Conservation (phyloP, 1,140 invertebrate species). For the Sitobion miscanthi region DNA sequence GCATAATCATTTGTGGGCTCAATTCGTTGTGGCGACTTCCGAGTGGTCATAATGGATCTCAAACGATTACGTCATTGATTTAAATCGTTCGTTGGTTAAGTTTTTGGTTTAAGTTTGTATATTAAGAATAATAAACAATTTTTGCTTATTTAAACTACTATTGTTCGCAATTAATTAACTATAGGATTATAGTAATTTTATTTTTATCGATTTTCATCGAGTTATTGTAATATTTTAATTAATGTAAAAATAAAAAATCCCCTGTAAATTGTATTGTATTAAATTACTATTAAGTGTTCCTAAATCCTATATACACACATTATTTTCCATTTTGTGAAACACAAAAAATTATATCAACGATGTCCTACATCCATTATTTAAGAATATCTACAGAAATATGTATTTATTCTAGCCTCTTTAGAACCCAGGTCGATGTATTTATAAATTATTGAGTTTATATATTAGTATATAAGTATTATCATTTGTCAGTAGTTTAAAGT, state of each 20-base stretch:
- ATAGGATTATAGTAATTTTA: slow-evolving; percentile 52
- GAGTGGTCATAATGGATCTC: slow-evolving; percentile 51
- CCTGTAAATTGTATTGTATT: slow-evolving; percentile 40
- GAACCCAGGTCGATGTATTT: no score
- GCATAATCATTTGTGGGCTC: slow-evolving; percentile 51
- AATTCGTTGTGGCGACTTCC: slow-evolving; percentile 53
- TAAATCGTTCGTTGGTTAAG: slow-evolving; percentile 35
- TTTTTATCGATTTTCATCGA: slow-evolving; percentile 54
- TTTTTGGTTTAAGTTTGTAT: slow-evolving; percentile 56
- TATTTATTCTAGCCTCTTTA: not conserved
- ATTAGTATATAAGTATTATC: no score
- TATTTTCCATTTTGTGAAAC: not conserved
- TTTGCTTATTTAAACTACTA: slow-evolving; percentile 49
- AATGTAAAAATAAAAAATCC: slow-evolving; percentile 53
- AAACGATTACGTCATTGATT: slow-evolving; percentile 51
- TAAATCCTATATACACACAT: not conserved
- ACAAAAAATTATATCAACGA: not conserved
- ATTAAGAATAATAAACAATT: slow-evolving; percentile 41
- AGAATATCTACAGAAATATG: not conserved
- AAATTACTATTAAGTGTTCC: not conserved
- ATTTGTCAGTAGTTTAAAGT: no score
- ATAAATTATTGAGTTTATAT: no score
- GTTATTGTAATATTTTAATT: slow-evolving; percentile 55
- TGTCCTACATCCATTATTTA: not conserved
- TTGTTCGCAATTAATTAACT: slow-evolving; percentile 52